Conservation (phyloP, 2,888 invertebrate species). For the Omphaloscelis lunosa region DNA sequence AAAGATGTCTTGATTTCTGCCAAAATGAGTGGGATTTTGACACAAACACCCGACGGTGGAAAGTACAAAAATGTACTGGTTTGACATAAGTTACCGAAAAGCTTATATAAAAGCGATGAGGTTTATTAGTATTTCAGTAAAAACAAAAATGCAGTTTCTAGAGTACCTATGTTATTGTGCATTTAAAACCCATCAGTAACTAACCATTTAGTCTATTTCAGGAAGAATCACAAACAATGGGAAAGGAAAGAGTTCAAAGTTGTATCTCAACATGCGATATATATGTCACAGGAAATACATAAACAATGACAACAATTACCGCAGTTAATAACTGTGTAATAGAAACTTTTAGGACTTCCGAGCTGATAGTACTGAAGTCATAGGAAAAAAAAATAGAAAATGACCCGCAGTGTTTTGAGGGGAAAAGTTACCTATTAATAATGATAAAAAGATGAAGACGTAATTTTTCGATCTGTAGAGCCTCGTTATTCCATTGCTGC, state of each 20-base stretch:
- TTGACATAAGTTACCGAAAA: neutral
- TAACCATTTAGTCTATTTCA: constrained; percentile 26
- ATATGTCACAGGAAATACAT: constrained; percentile 44
- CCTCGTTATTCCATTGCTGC: neutral
- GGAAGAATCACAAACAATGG: constrained; percentile 46
- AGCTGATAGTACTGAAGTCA: neutral
- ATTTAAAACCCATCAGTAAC: constrained; percentile 15
- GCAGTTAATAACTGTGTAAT: constrained; percentile 1
- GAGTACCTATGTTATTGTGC: neutral
- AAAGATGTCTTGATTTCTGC: neutral
- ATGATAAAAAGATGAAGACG: too few species aligned
- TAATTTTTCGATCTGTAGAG: neutral
- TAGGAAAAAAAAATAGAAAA: neutral
- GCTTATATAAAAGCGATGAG: too few species aligned
- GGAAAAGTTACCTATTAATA: too few species aligned
- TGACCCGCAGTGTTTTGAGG: too few species aligned
- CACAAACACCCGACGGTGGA: too few species aligned
- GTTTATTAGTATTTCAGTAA: too few species aligned
- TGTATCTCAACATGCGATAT: constrained; percentile 4
- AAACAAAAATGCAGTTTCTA: neutral
- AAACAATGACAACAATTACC: constrained; percentile 36
- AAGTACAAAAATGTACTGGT: too few species aligned
- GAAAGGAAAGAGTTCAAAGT: constrained; percentile 30
- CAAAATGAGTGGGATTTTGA: too few species aligned
- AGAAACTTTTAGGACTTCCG: neutral